Conservation (phyloP, 2,113 vertebrate species). For the Regulus satrapa region DNA sequence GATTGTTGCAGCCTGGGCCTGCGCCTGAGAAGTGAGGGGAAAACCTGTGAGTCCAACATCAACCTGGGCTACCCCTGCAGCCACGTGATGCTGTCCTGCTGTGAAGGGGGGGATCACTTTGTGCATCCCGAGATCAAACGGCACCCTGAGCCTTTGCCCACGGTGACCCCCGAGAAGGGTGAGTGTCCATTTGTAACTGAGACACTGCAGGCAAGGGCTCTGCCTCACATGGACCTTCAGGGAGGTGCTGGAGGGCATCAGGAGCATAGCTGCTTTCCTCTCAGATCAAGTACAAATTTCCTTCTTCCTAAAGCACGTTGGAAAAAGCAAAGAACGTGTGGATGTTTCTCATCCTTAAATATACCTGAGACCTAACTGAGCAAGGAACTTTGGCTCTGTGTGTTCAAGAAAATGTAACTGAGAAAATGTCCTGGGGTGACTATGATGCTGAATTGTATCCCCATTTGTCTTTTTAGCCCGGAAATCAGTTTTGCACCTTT, state of each 20-base stretch:
- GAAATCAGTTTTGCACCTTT: neutral
- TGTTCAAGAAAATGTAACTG: neutral
- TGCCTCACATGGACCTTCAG: fast-evolving
- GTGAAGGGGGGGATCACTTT: conserved; percentile 76
- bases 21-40: conserved; percentile 71
- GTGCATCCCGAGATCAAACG: conserved; percentile 70
- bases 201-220: neutral
- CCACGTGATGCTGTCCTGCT: conserved; percentile 88
- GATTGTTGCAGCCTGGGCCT: conserved; percentile 89
- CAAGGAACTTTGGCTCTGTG: neutral
- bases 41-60: conserved; percentile 76
- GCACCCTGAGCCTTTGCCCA: conserved; percentile 73
- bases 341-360: neutral
- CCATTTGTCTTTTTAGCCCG: neutral
- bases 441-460: neutral
- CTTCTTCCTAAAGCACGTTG: neutral
- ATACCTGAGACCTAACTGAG: neutral
- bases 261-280: neutral
- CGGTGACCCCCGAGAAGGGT: conserved; percentile 76
- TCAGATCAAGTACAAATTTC: neutral
- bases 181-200: neutral
- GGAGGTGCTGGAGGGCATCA: neutral
- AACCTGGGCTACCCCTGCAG: conserved; percentile 87
- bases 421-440: neutral
- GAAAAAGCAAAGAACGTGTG: neutral